A percentile compares a stretch with the other conserved stretches of the same genome.
Conservation (phyloP, 2,888 invertebrate genomes). For the Biston stratarius region DNA sequence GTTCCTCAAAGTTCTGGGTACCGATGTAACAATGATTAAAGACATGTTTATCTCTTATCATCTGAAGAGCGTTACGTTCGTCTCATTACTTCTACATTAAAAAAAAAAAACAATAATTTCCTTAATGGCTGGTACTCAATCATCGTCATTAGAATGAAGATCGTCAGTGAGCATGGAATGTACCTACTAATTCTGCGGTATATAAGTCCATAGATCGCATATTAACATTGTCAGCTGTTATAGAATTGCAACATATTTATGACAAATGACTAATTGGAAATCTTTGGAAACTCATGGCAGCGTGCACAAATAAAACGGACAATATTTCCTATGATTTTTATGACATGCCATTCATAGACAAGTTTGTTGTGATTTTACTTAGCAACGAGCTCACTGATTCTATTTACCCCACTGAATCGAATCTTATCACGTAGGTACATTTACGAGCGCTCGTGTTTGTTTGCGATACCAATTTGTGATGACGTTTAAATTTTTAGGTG, state of each 20-base stretch:
- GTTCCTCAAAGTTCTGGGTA: too few relatives aligned
- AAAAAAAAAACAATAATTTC: conserved; percentile 42
- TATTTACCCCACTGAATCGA: conserved; percentile 65
- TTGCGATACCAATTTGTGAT: conserved; percentile 74
- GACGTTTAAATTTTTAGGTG: conserved; percentile 78
- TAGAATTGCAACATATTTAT: conserved; percentile 10
- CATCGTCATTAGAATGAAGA: conserved; percentile 22
- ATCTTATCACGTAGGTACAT: conserved; percentile 66
- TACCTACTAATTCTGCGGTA: not conserved
- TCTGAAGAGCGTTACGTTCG: too few relatives aligned
- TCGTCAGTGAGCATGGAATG: not conserved
- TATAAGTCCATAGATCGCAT: not conserved
- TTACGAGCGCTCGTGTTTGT: conserved; percentile 64
- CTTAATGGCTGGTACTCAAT: conserved; percentile 37
- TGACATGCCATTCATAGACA: conserved; percentile 11
- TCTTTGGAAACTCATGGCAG: not conserved
- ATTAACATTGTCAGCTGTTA: conserved; percentile 1
- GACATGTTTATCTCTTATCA: too few relatives aligned
- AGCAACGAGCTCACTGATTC: conserved; percentile 52
- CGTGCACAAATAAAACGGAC: not conserved
- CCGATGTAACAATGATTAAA: too few relatives aligned
- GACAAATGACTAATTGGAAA: conserved; percentile 23
- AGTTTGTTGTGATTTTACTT: conserved; percentile 7
- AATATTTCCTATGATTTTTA: conserved; percentile 22
- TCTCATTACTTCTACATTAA: too few relatives aligned